Evolutionary conservation across 2,113 vertebrate species (phyloP).

Genomic region (Brevimyrus niger): DNA sequence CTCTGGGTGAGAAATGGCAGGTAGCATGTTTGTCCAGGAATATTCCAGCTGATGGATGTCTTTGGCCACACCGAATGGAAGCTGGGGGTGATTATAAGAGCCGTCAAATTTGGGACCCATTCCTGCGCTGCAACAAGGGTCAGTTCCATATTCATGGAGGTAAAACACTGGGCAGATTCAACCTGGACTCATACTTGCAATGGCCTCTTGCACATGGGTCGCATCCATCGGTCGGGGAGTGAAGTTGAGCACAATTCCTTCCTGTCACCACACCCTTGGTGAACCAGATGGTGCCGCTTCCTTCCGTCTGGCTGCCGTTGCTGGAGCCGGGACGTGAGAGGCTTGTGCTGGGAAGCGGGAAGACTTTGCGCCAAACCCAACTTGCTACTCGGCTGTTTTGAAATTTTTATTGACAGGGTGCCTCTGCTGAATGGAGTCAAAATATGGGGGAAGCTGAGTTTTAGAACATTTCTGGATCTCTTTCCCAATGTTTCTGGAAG

Average conservation of each 20-base stretch:
- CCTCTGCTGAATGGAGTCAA: background rate
- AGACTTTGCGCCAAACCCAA: background rate
- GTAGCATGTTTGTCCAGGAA: background rate
- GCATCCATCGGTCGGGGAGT: background rate
- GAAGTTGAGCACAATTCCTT: background rate
- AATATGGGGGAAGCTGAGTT: background rate
- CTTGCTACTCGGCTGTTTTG: background rate
- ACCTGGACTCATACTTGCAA: background rate
- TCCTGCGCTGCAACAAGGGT: background rate
- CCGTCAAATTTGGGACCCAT: background rate
- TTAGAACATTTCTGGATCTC: background rate
- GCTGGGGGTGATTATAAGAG: background rate
- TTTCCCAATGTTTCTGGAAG: background rate
- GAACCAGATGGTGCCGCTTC: background rate
- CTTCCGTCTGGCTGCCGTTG: constrained; percentile 6
- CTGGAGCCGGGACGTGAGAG: background rate
- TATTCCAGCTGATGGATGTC: background rate
- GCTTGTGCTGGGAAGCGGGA: background rate
- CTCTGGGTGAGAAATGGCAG: background rate
- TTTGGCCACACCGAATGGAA: background rate
- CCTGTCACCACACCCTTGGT: constrained; percentile 9
- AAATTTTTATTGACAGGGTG: background rate
- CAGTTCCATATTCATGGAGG: background rate
- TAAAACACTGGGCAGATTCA: background rate
- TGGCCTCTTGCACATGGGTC: background rate